Evolutionary conservation across 2,797 vertebrate genomes (phyloP), one percentile per base, ranked within the genome.

Genomic region (Phoxinus dragarum): DNA sequence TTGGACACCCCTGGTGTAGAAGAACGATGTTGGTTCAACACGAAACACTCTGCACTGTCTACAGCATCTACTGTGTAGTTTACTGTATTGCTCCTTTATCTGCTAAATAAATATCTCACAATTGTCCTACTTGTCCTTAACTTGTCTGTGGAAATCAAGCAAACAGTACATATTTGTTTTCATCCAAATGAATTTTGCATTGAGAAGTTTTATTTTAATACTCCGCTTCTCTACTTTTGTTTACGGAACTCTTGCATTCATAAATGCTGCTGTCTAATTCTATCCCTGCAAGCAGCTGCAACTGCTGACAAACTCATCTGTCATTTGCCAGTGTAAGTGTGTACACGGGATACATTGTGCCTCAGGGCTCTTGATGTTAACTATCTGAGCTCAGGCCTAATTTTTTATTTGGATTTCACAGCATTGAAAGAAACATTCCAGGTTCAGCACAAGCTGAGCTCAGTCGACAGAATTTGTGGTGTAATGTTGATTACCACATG

Each of bases 271-370:
- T 88, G 81, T 91, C 87, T 88, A 84, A 87, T 64, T 86, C 85
- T 36, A 36, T 40, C 61, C 87, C 88, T 78, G 84, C 67, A n/a
- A 90, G 90, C 92, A 92, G 91, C 92, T 93, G 93, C 91, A 87
- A 92, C 85, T 82, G 21, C 91, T 92, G 93, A 94, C 93, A 92
- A 84, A 92, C 92, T 93, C 92, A 93, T 92, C 91, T 90, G 89
- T 94, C 92, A 91, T 89, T 89, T 80, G 44, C 19, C 91, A 89
- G 89, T 90, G 90, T 90, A 87, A 93, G 89, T 75, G 56, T 91
- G 88, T 90, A 86, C 68, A 69, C 74, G 80, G 64, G 56, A 64
- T 38, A 84, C 87, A 83, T 27, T 79, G 84, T 88, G 91, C 90
- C 89, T 89, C 89, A 82, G 90, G 91, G 92, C 94, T 92, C 93